Evolutionary conservation across 2,113 vertebrate species (phyloP).

Genomic region (Heterocephalus glaber): DNA sequence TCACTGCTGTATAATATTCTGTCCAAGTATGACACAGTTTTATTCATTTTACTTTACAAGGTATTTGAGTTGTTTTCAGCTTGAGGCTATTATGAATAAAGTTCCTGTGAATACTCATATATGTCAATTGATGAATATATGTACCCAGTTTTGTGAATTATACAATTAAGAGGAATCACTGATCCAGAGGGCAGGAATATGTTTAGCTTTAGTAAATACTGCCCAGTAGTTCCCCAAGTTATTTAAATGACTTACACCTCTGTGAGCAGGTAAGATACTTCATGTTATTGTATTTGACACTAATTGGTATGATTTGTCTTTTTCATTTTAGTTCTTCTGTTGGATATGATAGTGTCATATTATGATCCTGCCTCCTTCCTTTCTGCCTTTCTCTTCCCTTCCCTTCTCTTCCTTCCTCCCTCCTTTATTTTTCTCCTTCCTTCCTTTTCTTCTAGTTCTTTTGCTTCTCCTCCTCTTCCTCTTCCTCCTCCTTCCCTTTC

Average conservation of each 20-base stretch:
- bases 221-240: background rate
- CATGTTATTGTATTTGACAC: background rate
- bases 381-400: background rate
- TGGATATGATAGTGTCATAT: background rate
- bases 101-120: background rate
- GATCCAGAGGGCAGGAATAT: background rate
- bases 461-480: background rate
- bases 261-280: background rate
- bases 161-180: background rate
- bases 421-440: background rate
- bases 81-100: background rate
- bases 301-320: background rate
- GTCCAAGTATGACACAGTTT: background rate
- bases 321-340: conserved; percentile 5
- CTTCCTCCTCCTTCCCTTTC: background rate
- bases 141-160: background rate
- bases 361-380: too few species aligned
- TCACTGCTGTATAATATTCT: background rate
- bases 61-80: conserved; percentile 1
- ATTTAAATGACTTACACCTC: background rate
- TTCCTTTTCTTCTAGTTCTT: background rate
- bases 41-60: conserved; percentile 9
- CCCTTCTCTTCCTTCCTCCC: background rate
- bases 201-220: background rate
- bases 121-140: background rate